Percentiles rank a stretch among this genome's conserved stretches.
Conservation (phyloP, 1,140 invertebrate species). For the Hylyphantes graminicola region DNA sequence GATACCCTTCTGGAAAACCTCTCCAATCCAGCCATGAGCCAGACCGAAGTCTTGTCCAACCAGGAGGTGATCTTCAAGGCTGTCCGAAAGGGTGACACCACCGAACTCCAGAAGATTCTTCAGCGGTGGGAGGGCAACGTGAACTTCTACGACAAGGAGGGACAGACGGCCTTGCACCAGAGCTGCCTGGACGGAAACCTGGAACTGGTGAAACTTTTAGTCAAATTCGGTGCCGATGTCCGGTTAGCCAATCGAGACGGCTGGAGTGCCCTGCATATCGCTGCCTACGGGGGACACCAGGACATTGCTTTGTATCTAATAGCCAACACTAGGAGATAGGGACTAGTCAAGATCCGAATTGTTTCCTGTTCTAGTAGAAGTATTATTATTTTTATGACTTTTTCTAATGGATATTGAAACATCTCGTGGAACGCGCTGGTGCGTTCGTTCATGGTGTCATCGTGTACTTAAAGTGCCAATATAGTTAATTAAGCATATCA, state of each 20-base stretch:
- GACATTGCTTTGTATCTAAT: constrained; percentile 69
- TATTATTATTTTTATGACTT: constrained; percentile 43
- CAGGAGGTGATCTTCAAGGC: constrained; percentile 68
- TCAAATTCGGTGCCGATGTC: constrained; percentile 71
- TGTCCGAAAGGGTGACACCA: constrained; percentile 67
- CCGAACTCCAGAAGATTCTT: constrained; percentile 66
- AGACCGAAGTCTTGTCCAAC: constrained; percentile 60
- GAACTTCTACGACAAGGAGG: constrained; percentile 70
- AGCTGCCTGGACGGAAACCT: constrained; percentile 70
- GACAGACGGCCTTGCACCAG: constrained; percentile 71
- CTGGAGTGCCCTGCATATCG: constrained; percentile 72
- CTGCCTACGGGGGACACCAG: constrained; percentile 70
- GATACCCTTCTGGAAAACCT: neutral
- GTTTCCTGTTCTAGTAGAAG: constrained; percentile 46
- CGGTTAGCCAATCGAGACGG: constrained; percentile 70
- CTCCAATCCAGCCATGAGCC: constrained; percentile 38
- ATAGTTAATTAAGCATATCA: constrained; percentile 46
- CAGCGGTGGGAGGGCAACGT: constrained; percentile 68
- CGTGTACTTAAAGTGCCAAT: constrained; percentile 50
- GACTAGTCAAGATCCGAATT: constrained; percentile 43
- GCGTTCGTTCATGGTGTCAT: neutral
- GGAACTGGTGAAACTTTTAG: constrained; percentile 71
- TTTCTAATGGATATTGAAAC: constrained; percentile 4
- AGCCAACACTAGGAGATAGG: constrained; percentile 59
- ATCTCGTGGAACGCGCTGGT: constrained; percentile 22